Evolutionary conservation across 2,888 invertebrate genomes (phyloP).

Genomic region (Volucella inanis): DNA sequence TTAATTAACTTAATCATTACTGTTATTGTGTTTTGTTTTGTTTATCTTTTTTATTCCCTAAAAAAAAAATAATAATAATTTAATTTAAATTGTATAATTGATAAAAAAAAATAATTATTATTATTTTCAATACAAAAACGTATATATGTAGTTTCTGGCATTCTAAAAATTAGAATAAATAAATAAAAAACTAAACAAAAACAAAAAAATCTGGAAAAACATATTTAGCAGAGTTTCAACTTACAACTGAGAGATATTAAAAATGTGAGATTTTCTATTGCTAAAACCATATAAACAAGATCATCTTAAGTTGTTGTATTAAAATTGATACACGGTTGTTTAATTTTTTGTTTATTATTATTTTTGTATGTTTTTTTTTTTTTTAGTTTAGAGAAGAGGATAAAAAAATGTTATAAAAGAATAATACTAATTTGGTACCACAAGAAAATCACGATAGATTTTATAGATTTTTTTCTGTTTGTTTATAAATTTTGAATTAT

Average conservation of each 20-base stretch:
- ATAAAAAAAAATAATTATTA: constrained; percentile 35
- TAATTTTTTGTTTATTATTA: constrained; percentile 1
- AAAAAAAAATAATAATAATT: constrained; percentile 56
- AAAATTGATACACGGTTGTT: constrained; percentile 5
- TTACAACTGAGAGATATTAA: constrained; percentile 31
- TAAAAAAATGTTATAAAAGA: constrained; percentile 59
- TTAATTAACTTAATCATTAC: constrained; percentile 45
- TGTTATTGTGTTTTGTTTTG: constrained; percentile 57
- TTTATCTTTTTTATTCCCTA: constrained; percentile 49
- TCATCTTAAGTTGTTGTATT: constrained; percentile 26
- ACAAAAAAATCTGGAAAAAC: constrained; percentile 46
- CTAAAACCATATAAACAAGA: constrained; percentile 17
- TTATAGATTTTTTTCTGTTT: constrained; percentile 46
- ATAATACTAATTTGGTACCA: constrained; percentile 75
- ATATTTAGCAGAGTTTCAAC: constrained; percentile 12
- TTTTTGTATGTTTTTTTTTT: no score
- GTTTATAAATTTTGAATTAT: constrained; percentile 11
- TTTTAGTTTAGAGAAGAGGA: constrained; percentile 13
- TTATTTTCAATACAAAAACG: constrained; percentile 72
- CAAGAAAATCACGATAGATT: constrained; percentile 71
- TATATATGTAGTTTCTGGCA: constrained; percentile 51
- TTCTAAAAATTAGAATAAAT: constrained; percentile 72
- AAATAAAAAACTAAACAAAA: constrained; percentile 67
- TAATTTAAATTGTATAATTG: constrained; percentile 67
- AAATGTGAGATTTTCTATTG: constrained; percentile 57